phyloP scores from a whole-genome alignment of 2,113 vertebrate genomes.

The Rhea pennata region DNA sequence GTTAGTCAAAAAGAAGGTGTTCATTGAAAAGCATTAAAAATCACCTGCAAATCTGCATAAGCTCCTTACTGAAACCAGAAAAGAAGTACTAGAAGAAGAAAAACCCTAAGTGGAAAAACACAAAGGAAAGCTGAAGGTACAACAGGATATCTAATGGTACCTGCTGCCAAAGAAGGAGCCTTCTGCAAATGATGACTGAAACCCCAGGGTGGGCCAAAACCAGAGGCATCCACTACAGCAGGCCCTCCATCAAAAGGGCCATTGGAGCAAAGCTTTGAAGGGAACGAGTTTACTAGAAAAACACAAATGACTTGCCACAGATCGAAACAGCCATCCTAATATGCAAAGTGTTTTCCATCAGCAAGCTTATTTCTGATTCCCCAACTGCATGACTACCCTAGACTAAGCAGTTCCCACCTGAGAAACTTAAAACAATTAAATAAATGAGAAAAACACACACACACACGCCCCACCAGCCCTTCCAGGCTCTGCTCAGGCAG shows the following conservation, averaged over 20 bases:
- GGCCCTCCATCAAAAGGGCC: neutral
- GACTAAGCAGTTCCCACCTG: neutral
- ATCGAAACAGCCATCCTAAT: neutral
- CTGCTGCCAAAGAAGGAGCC: neutral
- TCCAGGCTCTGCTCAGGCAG: neutral
- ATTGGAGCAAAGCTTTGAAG: neutral
- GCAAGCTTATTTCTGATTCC: neutral
- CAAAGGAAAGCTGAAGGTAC: neutral
- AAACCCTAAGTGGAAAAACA: neutral
- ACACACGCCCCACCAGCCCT: fast-evolving
- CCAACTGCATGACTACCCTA: neutral
- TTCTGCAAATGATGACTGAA: neutral
- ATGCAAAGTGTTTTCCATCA: neutral
- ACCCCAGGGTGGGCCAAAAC: neutral
- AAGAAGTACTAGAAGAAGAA: neutral
- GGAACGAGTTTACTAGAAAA: neutral
- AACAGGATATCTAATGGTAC: neutral
- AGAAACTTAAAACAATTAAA: neutral
- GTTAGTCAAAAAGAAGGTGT: neutral
- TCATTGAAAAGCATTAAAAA: neutral
- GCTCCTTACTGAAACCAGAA: neutral
- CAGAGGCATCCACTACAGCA: neutral
- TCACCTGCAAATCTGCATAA: neutral
- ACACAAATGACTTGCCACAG: neutral
- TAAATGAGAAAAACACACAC: neutral